phyloP scores from a whole-genome alignment of 2,113 vertebrate genomes.

The Chaetodon auriga region DNA sequence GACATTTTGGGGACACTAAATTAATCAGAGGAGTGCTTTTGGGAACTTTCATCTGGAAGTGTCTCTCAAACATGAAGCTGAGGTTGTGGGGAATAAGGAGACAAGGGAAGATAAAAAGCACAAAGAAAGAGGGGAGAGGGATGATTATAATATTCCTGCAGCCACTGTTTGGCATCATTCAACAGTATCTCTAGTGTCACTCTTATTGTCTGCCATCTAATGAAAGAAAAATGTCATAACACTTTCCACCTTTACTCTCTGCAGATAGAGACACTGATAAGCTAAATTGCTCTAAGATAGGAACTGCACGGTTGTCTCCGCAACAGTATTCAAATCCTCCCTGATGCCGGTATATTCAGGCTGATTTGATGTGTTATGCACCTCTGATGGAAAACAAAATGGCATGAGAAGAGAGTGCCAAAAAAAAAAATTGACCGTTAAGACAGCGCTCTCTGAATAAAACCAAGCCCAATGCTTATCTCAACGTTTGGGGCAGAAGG shows the following conservation, averaged over 20 bases:
- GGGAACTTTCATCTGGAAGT: constrained; percentile 32
- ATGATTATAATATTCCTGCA: neutral
- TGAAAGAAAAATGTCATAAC: constrained; percentile 3
- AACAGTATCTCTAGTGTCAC: neutral
- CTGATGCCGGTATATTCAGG: neutral
- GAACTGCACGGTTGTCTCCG: constrained; percentile 36
- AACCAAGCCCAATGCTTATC: constrained; percentile 76
- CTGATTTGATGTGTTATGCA: constrained; percentile 26
- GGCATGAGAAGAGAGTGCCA: constrained; percentile 14
- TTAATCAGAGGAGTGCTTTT: constrained; percentile 18
- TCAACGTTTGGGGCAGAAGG: constrained; percentile 78
- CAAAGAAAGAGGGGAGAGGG: neutral
- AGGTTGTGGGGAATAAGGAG: neutral
- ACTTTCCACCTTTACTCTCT: neutral
- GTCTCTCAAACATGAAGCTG: constrained; percentile 2
- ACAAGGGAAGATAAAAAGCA: neutral
- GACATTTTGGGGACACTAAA: constrained; percentile 31
- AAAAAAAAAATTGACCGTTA: constrained; percentile 63
- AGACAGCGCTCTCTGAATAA: constrained; percentile 57
- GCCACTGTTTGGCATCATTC: neutral
- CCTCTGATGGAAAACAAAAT: constrained; percentile 46
- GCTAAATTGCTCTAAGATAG: constrained; percentile 32
- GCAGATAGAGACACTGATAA: constrained; percentile 37
- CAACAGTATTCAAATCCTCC: constrained; percentile 3
- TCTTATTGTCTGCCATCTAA: neutral